Base-by-base conservation (phyloP, 2,113 vertebrate genomes). In the Seriola dumerili region DNA sequence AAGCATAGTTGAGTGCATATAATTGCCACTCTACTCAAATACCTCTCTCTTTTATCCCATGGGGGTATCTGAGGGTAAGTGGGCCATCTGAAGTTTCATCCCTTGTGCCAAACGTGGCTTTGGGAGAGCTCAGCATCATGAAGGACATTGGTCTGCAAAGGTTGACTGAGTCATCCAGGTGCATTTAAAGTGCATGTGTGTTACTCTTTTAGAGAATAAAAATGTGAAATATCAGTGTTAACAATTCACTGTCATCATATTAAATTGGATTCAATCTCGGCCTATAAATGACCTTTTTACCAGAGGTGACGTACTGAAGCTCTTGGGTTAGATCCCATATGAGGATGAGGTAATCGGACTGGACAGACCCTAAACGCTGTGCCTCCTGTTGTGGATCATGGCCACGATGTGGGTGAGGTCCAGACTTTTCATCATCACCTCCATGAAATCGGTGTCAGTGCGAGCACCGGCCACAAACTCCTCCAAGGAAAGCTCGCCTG, bases 351-450 rank as follows among this genome's bases (percentile, higher is more conserved):
- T 58, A 9, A 69, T 50, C 0, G 16, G 77, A 29, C 1, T 0
- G 21, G 13, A 34, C 13, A 10, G 36, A 14, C 11, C 44, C 80
- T 96, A 97, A 23, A 97, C 69, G 1, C 96, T 97, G 72, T 91
- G 95, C 73, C 96, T 94, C 73, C 97, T 94, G 80, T 90, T 96
- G 94, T 97, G 96, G 88, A 97, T 97, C 96, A 97, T 97, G 64
- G 97, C 92, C 85, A 97, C 93, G 2, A 98, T 98, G 93, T 98
- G 97, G 16, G 93, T 89, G 50, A 98, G 95, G 88, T 98, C 97
- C 91, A 97, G 84, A 76, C 96, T 97, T 72, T 97, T 97, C 91
- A 97, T 96, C 97, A 97, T 97, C 85, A 98, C 96, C 52, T 97
- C 96, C 97, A 96, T 97, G 93, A 98, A 98, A 32, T 97, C 97